Evolutionary conservation across 2,113 vertebrate genomes (phyloP).

Genomic region (Hippocampus abdominalis): DNA sequence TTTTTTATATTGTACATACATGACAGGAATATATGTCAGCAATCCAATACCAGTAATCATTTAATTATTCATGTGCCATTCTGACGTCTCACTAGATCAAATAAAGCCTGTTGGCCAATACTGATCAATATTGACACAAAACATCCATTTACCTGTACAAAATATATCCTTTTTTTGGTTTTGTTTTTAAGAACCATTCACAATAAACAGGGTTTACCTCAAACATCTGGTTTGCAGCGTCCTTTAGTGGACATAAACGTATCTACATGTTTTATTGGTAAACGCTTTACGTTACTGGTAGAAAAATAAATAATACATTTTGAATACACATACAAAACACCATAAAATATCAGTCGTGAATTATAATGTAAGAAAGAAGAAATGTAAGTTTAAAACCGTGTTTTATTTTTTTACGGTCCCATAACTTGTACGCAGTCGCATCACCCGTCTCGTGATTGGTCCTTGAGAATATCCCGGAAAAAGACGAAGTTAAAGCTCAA

Average conservation of each 20-base stretch:
- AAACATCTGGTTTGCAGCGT: constrained; percentile 17
- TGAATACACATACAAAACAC: not conserved
- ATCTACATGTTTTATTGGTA: not conserved
- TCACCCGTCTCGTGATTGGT: constrained; percentile 14
- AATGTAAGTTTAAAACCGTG: not conserved
- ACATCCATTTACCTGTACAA: no score
- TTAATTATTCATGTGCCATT: not conserved
- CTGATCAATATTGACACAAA: no score
- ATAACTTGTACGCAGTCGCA: constrained; percentile 12
- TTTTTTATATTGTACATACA: no score
- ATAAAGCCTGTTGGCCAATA: not conserved
- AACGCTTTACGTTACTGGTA: not conserved
- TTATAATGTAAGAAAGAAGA: not conserved
- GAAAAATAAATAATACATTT: not conserved
- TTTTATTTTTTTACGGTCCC: not conserved
- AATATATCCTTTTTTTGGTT: no score
- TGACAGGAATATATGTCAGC: no score
- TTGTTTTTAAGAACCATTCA: not conserved
- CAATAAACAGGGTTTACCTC: not conserved
- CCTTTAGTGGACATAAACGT: constrained; percentile 22
- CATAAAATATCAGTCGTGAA: not conserved
- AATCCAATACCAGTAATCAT: no score
- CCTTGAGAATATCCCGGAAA: constrained; percentile 48
- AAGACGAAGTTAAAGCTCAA: not conserved
- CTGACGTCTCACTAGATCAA: not conserved